Conservation (phyloP, 2,797 vertebrate genomes). For the Acropternis orthonyx region DNA sequence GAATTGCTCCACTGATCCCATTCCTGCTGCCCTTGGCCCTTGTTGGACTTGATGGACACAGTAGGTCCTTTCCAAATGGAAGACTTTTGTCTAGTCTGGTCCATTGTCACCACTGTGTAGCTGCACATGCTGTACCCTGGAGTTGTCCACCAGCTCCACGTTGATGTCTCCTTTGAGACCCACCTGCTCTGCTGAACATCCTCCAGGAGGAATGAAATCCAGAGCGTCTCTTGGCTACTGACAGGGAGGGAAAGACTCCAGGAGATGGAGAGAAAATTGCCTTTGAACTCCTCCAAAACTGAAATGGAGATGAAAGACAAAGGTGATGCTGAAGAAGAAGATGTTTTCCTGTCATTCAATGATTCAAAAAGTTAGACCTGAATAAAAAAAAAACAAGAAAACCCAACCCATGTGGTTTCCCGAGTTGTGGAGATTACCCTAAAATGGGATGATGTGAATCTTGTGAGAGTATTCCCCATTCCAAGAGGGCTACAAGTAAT, state of each 20-base stretch:
- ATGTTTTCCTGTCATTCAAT: not conserved
- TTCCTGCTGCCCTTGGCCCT: not conserved
- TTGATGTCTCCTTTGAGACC: not conserved
- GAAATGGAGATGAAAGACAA: not conserved
- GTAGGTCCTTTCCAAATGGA: not conserved
- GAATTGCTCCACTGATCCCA: not conserved
- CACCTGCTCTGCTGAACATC: not conserved
- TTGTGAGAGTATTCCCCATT: not conserved
- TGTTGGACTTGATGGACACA: too few species aligned
- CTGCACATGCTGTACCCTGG: not conserved
- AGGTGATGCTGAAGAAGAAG: not conserved
- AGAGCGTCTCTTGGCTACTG: not conserved
- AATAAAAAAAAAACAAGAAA: not conserved
- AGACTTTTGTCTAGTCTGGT: not conserved
- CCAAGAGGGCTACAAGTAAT: conserved; percentile 5
- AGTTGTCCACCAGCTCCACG: not conserved
- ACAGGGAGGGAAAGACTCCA: rapidly evolving
- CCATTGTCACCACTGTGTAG: not conserved
- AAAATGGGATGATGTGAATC: not conserved
- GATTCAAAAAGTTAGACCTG: not conserved
- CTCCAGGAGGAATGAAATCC: not conserved
- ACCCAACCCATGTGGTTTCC: not conserved
- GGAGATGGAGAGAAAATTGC: not conserved
- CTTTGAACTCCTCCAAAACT: not conserved
- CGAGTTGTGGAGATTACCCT: not conserved